These are phyloP conservation scores for Lamprotornis superbus DNA, from an alignment of 2,113 vertebrate species.

Conservation along the genomic window DNA sequence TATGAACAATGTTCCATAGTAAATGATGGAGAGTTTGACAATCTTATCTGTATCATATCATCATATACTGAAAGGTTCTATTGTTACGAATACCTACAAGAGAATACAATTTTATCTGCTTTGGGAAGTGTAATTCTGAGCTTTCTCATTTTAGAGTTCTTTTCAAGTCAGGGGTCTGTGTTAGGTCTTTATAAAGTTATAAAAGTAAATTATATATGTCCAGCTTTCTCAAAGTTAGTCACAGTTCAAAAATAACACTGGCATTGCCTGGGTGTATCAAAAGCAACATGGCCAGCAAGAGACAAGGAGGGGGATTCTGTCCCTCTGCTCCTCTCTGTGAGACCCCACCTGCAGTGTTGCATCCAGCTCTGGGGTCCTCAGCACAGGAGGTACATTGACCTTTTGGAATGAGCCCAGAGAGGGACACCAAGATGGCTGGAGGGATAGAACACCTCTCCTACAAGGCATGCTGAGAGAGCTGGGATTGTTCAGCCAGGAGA, in stretches of 20 bases:
- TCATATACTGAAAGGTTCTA: conserved; percentile 52
- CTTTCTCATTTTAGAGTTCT: conserved; percentile 30
- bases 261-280: neutral
- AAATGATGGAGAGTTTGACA: conserved; percentile 61
- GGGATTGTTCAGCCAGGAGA: neutral
- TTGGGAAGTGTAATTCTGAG: conserved; percentile 9
- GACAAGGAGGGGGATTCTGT: neutral
- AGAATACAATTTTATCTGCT: conserved; percentile 28
- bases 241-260: neutral
- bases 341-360: neutral
- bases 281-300: neutral
- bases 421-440: neutral
- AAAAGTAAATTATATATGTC: neutral
- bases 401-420: neutral
- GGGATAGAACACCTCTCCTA: neutral
- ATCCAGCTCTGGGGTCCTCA: neutral
- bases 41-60: conserved; percentile 42
- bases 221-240: neutral
- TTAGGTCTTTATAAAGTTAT: neutral
- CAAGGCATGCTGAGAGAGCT: neutral
- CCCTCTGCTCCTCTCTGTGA: neutral
- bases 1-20: conserved; percentile 26
- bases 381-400: neutral
- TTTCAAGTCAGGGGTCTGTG: neutral
- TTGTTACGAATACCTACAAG: conserved; percentile 56